phyloP scores from a whole-genome alignment of 1,140 invertebrate species.

The Ceratina calcarata region DNA sequence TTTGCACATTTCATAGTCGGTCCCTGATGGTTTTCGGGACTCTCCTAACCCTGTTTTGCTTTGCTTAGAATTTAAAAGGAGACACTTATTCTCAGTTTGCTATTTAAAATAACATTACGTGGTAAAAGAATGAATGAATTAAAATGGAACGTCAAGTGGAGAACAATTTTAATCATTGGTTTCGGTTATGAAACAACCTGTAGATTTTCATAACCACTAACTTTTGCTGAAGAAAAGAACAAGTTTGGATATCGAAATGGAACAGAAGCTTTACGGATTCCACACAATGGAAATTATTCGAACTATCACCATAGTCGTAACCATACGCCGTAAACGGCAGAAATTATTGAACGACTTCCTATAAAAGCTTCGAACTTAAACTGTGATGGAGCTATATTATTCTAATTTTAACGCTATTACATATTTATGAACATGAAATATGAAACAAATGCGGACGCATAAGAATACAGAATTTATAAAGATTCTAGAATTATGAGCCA shows the following conservation, averaged over 20 bases:
- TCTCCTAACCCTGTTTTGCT: neutral
- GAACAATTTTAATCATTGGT: too few relatives aligned
- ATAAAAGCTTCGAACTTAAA: conserved; percentile 24
- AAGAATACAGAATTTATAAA: too few relatives aligned
- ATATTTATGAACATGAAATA: neutral
- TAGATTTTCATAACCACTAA: too few relatives aligned
- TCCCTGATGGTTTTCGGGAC: neutral
- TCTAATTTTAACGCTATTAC: neutral
- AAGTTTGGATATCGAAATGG: neutral
- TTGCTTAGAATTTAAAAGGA: too few relatives aligned
- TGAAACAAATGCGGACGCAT: neutral
- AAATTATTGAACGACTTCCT: conserved; percentile 8
- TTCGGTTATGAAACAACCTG: too few relatives aligned
- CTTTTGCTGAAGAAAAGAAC: neutral
- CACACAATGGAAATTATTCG: neutral
- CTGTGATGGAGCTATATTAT: neutral
- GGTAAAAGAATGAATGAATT: too few relatives aligned
- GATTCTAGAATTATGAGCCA: too few relatives aligned
- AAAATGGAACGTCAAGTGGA: too few relatives aligned
- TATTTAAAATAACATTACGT: too few relatives aligned
- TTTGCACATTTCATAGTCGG: neutral
- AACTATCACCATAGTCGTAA: conserved; percentile 7
- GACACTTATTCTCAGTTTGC: too few relatives aligned
- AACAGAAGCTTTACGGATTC: conserved; percentile 7
- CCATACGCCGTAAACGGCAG: neutral